Evolutionary conservation across 2,797 vertebrate genomes (phyloP).

Genomic region (Cirrhinus mrigala): DNA sequence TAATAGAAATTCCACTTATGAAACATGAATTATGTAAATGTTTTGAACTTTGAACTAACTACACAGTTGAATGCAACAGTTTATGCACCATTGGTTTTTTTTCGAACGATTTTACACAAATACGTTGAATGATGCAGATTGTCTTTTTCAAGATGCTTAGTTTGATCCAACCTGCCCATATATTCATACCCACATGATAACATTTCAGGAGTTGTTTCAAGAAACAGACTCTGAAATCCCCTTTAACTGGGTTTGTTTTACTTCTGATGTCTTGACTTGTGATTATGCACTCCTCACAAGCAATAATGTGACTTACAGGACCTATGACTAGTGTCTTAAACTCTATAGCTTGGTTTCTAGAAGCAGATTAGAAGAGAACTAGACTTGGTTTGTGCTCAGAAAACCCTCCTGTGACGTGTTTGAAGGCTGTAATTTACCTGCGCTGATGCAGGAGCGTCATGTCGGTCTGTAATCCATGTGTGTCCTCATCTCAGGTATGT

Average conservation of each 20-base stretch:
- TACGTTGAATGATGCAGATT: neutral
- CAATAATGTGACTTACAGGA: conserved; percentile 71
- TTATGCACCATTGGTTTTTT: neutral
- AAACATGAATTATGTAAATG: neutral
- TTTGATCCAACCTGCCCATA: neutral
- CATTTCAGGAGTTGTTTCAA: neutral
- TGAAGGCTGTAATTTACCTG: conserved; percentile 14
- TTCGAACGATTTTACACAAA: neutral
- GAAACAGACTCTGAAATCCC: neutral
- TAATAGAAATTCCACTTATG: neutral
- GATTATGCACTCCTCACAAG: conserved; percentile 75
- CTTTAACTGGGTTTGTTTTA: conserved; percentile 17
- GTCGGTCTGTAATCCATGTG: conserved; percentile 2
- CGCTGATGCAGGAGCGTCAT: neutral
- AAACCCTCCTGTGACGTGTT: conserved; percentile 7
- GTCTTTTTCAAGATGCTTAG: neutral
- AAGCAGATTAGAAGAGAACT: neutral
- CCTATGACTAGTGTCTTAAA: conserved; percentile 42
- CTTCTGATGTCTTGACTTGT: conserved; percentile 37
- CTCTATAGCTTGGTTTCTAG: neutral
- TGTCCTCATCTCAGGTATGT: conserved; percentile 72
- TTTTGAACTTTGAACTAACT: neutral
- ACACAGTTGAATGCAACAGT: neutral
- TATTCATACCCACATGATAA: neutral
- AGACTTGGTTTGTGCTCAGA: neutral